Evolutionary conservation across 2,888 invertebrate species (phyloP).

Genomic region (Drosophila colorata): DNA sequence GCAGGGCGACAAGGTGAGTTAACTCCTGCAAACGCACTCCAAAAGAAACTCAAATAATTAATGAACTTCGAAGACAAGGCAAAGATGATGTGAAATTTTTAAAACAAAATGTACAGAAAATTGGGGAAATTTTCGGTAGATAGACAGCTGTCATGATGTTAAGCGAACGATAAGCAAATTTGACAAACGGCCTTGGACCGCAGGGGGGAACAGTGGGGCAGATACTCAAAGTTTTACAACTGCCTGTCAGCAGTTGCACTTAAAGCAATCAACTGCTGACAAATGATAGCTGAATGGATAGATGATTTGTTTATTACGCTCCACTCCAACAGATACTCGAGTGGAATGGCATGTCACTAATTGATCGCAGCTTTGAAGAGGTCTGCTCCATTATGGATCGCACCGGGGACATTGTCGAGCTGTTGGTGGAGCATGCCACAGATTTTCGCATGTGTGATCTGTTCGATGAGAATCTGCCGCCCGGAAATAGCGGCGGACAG

Average conservation of each 20-base stretch:
- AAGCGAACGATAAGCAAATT: slow-evolving; percentile 28
- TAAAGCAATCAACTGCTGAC: slow-evolving; percentile 18
- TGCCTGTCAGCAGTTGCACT: slow-evolving; percentile 26
- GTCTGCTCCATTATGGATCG: slow-evolving; percentile 95
- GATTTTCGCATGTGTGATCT: slow-evolving; percentile 90
- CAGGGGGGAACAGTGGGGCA: background rate
- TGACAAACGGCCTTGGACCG: slow-evolving; percentile 14
- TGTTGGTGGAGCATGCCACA: slow-evolving; percentile 93
- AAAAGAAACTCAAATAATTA: slow-evolving; percentile 22
- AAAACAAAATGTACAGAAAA: slow-evolving; percentile 7
- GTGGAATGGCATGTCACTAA: slow-evolving; percentile 95
- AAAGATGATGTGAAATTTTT: slow-evolving; percentile 3
- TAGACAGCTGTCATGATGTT: slow-evolving; percentile 44
- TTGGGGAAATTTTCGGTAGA: slow-evolving; percentile 17
- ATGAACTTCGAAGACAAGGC: slow-evolving; percentile 15
- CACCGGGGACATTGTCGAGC: slow-evolving; percentile 93
- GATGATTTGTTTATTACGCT: slow-evolving; percentile 2
- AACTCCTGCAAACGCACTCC: slow-evolving; percentile 13
- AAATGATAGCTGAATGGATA: slow-evolving; percentile 13
- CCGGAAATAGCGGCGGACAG: slow-evolving; percentile 84
- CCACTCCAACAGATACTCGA: slow-evolving; percentile 89
- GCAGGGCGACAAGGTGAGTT: slow-evolving; percentile 93
- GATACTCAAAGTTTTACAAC: slow-evolving; percentile 20
- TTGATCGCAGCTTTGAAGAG: slow-evolving; percentile 97
- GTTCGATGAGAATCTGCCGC: slow-evolving; percentile 89